Percentiles rank a stretch among this genome's conserved stretches.
phyloP scores from a whole-genome alignment of 2,888 invertebrate genomes.

The Crematogaster levior region DNA sequence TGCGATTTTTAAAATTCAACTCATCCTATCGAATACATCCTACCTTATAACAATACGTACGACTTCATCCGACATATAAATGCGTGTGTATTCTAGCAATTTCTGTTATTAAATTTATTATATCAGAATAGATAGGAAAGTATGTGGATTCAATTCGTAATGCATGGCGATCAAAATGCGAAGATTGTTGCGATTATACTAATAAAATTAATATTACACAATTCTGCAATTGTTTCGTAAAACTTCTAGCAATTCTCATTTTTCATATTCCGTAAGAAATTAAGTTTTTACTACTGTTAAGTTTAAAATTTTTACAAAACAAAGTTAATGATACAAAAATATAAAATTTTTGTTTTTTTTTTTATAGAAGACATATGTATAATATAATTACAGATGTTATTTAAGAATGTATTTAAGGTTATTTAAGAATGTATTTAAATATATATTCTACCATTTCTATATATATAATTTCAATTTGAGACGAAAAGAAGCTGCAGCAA shows the following conservation, averaged over 20 bases:
- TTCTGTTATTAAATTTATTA: constrained; percentile 20
- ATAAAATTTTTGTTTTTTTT: neutral
- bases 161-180: neutral
- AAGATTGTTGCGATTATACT: neutral
- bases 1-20: constrained; percentile 35
- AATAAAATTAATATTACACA: constrained; percentile 8
- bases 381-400: neutral
- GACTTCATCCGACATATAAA: neutral
- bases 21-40: neutral
- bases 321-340: neutral
- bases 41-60: neutral
- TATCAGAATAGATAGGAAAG: neutral
- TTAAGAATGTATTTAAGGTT: too few relatives aligned
- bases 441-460: neutral
- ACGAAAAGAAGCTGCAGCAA: neutral
- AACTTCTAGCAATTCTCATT: neutral
- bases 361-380: neutral
- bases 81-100: neutral
- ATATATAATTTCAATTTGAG: neutral
- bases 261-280: neutral
- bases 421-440: neutral
- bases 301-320: too few relatives aligned
- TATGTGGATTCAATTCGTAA: neutral
- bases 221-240: constrained; percentile 2
- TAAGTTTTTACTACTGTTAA: too few relatives aligned